Conservation (phyloP, 2,113 vertebrate species). For the Xiphias gladius region DNA sequence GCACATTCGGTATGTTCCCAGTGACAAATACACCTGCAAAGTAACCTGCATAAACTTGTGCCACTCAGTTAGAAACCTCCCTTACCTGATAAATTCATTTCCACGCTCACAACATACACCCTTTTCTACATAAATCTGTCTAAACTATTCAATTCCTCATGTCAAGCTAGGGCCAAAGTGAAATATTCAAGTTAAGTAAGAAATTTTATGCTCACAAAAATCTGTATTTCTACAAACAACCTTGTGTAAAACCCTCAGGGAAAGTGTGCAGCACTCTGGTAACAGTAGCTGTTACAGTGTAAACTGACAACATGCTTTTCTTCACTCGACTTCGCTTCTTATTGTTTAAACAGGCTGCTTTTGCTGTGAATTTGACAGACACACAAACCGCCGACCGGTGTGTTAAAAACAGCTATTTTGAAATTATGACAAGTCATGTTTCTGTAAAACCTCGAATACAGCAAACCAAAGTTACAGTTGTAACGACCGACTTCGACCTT, state of each 20-base stretch:
- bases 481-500: background rate
- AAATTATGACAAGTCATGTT: background rate
- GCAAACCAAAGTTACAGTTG: background rate
- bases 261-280: background rate
- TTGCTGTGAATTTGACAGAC: background rate
- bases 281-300: background rate
- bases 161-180: background rate
- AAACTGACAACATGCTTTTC: background rate
- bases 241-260: too few relatives aligned
- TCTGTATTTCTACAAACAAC: background rate
- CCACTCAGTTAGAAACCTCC: background rate
- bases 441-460: background rate
- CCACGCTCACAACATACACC: background rate
- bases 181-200: background rate
- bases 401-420: background rate
- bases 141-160: background rate
- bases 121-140: background rate
- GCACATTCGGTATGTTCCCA: background rate
- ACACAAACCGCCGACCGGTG: background rate
- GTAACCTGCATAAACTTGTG: background rate
- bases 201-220: background rate
- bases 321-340: background rate
- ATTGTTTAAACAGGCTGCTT: background rate
- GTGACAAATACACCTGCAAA: constrained; percentile 26
- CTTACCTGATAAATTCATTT: background rate